Conservation (phyloP, 2,888 invertebrate species). For the Patella caerulea region DNA sequence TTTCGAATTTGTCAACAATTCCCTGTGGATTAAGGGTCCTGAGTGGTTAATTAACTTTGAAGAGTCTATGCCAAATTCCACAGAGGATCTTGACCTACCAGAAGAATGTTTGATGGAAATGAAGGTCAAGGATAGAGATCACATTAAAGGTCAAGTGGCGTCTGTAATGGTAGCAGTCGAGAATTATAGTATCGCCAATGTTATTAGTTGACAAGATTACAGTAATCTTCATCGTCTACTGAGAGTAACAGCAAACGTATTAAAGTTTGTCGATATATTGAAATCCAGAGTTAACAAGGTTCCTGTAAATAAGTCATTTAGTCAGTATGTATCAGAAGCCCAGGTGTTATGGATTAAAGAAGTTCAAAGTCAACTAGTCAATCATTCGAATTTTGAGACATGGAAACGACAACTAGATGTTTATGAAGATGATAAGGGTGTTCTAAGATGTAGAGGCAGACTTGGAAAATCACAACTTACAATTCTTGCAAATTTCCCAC, state of each 20-base stretch:
- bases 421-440: not conserved
- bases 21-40: not conserved
- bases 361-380: not conserved
- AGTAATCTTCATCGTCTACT: slow-evolving; percentile 8
- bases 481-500: not conserved
- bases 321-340: not conserved
- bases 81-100: not conserved
- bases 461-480: not conserved
- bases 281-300: not conserved
- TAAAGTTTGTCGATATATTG: not conserved
- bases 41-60: not conserved
- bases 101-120: not conserved
- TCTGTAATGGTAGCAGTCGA: slow-evolving; percentile 5
- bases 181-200: not conserved
- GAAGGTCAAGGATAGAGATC: not conserved
- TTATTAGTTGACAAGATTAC: not conserved
- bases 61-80: not conserved
- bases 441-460: not conserved
- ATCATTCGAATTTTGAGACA: not conserved
- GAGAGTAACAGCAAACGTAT: not conserved
- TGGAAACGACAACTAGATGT: not conserved
- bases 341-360: not conserved
- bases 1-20: not conserved
- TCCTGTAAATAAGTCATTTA: not conserved
- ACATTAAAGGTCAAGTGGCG: not conserved